Percentiles rank a stretch among this genome's conserved stretches.
Evolutionary conservation across 2,888 invertebrate species (phyloP).

Genomic region (Bembecia ichneumoniformis): DNA sequence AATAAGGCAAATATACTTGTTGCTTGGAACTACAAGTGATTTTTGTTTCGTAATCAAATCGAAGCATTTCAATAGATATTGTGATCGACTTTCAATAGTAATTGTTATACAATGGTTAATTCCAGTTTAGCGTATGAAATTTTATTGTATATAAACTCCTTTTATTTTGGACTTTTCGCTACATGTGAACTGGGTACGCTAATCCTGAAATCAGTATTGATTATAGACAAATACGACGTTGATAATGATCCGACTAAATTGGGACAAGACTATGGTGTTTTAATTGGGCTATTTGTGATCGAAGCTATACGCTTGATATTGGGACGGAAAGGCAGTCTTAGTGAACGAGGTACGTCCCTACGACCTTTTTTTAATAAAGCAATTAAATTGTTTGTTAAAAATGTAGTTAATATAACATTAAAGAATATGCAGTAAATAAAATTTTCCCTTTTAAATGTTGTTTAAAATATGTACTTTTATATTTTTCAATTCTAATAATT

Average conservation of each 20-base stretch:
- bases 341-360: constrained; percentile 78
- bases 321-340: constrained; percentile 89
- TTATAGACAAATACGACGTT: constrained; percentile 67
- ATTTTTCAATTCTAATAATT: too few relatives aligned
- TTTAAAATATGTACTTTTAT: background rate
- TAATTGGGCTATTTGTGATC: constrained; percentile 82
- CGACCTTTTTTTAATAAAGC: background rate
- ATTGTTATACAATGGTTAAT: constrained; percentile 70
- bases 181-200: constrained; percentile 85
- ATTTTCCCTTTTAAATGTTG: background rate
- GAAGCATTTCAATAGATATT: too few relatives aligned
- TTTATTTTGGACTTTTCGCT: constrained; percentile 89
- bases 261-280: constrained; percentile 83
- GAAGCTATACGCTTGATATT: constrained; percentile 87
- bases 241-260: constrained; percentile 79
- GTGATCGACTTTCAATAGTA: too few relatives aligned
- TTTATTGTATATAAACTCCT: constrained; percentile 86
- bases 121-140: constrained; percentile 88
- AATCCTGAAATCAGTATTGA: constrained; percentile 82
- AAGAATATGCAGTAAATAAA: too few relatives aligned
- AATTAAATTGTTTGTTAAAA: too few relatives aligned
- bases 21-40: background rate
- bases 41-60: background rate
- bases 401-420: too few relatives aligned
- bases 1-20: background rate